phyloP scores from a whole-genome alignment of 2,113 vertebrate species.

The Solea senegalensis region DNA sequence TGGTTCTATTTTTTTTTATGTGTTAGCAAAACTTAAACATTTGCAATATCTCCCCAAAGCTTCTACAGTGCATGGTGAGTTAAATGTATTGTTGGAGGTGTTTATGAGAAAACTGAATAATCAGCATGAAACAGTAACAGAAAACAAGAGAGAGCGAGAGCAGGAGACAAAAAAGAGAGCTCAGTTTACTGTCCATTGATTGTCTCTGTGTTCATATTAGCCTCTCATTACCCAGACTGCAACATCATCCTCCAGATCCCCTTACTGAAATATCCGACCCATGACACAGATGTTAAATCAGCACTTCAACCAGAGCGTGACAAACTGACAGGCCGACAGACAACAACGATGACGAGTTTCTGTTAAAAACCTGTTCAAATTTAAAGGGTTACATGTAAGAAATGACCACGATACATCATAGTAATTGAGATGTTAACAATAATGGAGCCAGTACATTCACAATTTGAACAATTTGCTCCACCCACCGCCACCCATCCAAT shows the following conservation, averaged over 20 bases:
- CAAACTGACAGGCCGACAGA: conserved; percentile 19
- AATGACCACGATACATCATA: too few relatives aligned
- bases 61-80: background rate
- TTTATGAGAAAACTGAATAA: conserved; percentile 26
- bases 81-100: background rate
- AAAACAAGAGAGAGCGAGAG: conserved; percentile 47
- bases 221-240: conserved; percentile 72
- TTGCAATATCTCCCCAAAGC: background rate
- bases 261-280: conserved; percentile 66
- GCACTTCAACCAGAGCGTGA: conserved; percentile 50
- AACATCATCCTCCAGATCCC: conserved; percentile 74
- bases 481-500: too few relatives aligned
- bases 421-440: too few relatives aligned
- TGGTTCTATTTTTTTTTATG: background rate
- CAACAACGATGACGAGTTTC: conserved; percentile 22
- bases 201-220: conserved; percentile 75
- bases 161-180: conserved; percentile 52
- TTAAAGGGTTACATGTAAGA: too few relatives aligned
- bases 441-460: too few relatives aligned
- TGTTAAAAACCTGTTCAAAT: background rate
- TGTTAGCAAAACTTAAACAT: background rate
- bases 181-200: conserved; percentile 73
- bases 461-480: too few relatives aligned
- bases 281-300: conserved; percentile 58
- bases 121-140: conserved; percentile 31